Percentiles rank a stretch among this genome's conserved stretches.
Conservation (phyloP, 1,140 invertebrate species). For the Plodia interpunctella region DNA sequence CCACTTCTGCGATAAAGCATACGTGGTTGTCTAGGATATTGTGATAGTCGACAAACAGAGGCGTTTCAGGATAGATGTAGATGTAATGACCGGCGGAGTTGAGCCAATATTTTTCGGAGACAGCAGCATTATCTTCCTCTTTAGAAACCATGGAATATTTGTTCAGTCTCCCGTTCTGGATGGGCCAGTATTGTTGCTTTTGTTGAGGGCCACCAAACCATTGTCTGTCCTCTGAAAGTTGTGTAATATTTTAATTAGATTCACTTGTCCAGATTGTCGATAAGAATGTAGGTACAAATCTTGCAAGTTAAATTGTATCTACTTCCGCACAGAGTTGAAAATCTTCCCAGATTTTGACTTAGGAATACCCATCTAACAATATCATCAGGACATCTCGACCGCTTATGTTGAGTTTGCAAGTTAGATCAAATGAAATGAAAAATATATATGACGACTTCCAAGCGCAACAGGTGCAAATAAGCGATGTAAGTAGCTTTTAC, state of each 20-base stretch:
- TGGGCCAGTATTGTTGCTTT: conserved; percentile 81
- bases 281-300: too few species aligned
- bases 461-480: too few species aligned
- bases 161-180: conserved; percentile 78
- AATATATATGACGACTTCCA: too few species aligned
- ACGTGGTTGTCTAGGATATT: conserved; percentile 75
- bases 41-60: conserved; percentile 86
- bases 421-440: too few species aligned
- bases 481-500: too few species aligned
- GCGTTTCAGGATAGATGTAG: conserved; percentile 79
- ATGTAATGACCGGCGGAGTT: conserved; percentile 82
- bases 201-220: conserved; percentile 81
- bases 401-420: too few species aligned
- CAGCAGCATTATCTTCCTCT: conserved; percentile 80
- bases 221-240: conserved; percentile 37
- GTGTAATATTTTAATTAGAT: not conserved
- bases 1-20: conserved; percentile 79
- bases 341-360: too few species aligned
- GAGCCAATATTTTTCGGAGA: conserved; percentile 88
- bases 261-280: too few species aligned
- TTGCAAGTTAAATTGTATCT: too few species aligned
- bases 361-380: too few species aligned
- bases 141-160: conserved; percentile 81
- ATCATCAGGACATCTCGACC: too few species aligned
- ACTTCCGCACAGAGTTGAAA: too few species aligned